A percentile compares a stretch with the other conserved stretches of the same genome.
phyloP scores from a whole-genome alignment of 1,140 invertebrate genomes.

The Apolygus lucorum region DNA sequence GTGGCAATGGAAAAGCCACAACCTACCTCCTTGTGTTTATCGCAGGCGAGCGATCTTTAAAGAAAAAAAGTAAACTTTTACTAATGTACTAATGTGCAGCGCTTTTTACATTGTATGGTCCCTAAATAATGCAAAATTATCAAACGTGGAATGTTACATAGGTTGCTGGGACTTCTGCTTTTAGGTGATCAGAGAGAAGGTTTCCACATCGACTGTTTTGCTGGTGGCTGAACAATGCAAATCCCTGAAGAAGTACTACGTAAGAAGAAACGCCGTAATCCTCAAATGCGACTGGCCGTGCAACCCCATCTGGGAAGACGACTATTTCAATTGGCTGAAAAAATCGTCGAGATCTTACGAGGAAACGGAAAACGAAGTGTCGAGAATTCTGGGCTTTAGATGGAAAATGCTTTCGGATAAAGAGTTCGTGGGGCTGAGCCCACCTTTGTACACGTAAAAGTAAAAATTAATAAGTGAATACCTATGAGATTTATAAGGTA shows the following conservation, averaged over 20 bases:
- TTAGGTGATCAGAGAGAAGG: constrained; percentile 63
- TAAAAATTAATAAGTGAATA: too few species aligned
- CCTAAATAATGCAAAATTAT: background rate
- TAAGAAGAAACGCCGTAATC: constrained; percentile 63
- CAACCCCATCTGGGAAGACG: constrained; percentile 54
- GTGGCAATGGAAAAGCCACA: too few species aligned
- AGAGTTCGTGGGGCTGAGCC: constrained; percentile 59
- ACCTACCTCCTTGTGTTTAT: too few species aligned
- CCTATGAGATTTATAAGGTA: too few species aligned
- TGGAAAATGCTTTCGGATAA: constrained; percentile 68
- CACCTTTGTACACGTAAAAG: too few species aligned
- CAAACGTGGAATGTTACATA: background rate
- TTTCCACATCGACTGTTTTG: constrained; percentile 69
- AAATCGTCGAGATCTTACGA: constrained; percentile 53
- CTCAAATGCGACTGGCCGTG: constrained; percentile 60
- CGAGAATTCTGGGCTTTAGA: constrained; percentile 52
- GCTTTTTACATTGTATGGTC: background rate
- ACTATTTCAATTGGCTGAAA: constrained; percentile 59
- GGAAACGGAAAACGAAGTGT: constrained; percentile 56
- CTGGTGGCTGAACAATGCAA: constrained; percentile 57
- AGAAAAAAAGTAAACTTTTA: background rate
- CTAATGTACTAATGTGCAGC: background rate
- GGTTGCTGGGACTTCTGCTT: constrained; percentile 27
- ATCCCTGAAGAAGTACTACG: constrained; percentile 53
- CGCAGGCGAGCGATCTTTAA: background rate